A percentile compares a stretch with the other conserved stretches of the same genome.
These are phyloP conservation scores for Coreoperca whiteheadi DNA, from an alignment of 2,113 vertebrate genomes.

Conservation along the genomic window DNA sequence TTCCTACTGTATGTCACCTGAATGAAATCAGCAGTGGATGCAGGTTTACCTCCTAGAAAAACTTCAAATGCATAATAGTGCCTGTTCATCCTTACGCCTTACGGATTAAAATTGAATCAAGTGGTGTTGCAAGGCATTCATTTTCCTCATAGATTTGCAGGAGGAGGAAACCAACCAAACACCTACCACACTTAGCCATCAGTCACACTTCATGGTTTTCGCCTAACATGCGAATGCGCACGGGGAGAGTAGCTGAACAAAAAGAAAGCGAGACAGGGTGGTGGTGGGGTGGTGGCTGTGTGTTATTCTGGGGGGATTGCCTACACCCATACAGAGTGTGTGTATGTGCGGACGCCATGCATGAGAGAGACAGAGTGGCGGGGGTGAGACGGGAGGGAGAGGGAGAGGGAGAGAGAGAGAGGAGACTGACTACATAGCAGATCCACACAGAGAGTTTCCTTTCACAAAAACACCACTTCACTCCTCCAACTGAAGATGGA, in stretches of 20 bases:
- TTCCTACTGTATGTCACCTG: constrained; percentile 1
- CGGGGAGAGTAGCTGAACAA: constrained; percentile 27
- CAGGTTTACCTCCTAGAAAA: constrained; percentile 15
- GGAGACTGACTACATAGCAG: constrained; percentile 33
- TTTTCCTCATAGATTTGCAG: background rate
- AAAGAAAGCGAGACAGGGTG: constrained; percentile 35
- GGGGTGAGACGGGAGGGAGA: constrained; percentile 10
- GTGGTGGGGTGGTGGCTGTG: constrained; percentile 19
- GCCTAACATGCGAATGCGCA: constrained; percentile 10
- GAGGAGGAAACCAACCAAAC: constrained; percentile 16
- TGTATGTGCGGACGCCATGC: constrained; percentile 17
- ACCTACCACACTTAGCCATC: constrained; percentile 37
- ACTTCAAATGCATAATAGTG: constrained; percentile 6
- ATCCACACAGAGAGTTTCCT: constrained; percentile 25
- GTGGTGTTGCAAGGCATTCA: background rate
- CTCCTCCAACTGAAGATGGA: constrained; percentile 36
- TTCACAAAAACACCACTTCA: constrained; percentile 8
- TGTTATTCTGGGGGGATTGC: constrained; percentile 14
- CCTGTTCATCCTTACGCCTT: background rate
- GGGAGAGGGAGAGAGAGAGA: background rate
- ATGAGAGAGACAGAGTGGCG: constrained; percentile 35
- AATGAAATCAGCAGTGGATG: constrained; percentile 12
- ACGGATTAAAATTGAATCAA: constrained; percentile 16
- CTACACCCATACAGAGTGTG: constrained; percentile 33
- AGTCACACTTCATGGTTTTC: constrained; percentile 57